Evolutionary conservation across 2,113 vertebrate genomes (phyloP).

Genomic region (Atlantisia rogersi): DNA sequence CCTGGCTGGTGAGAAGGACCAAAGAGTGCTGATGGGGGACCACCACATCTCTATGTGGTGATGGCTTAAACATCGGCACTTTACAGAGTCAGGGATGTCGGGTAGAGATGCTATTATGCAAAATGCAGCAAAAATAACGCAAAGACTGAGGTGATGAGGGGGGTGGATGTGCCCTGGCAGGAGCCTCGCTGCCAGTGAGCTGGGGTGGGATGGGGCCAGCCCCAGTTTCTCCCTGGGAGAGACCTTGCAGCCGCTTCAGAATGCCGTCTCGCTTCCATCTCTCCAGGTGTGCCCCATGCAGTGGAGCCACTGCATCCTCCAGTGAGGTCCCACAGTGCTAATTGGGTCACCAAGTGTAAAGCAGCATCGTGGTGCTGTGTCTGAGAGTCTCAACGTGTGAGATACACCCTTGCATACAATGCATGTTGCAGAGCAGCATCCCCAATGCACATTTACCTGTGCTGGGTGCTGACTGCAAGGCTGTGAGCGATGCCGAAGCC

Average conservation of each 20-base stretch:
- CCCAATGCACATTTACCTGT: rapidly evolving
- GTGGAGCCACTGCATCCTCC: not conserved
- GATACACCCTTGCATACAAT: rapidly evolving
- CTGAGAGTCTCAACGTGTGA: not conserved
- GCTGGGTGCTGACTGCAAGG: rapidly evolving
- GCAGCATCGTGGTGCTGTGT: rapidly evolving
- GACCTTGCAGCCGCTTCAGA: not conserved
- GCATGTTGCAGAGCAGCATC: not conserved
- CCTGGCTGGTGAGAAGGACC: not conserved
- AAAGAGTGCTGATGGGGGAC: not conserved
- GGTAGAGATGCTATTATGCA: not conserved
- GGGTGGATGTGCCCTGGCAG: not conserved
- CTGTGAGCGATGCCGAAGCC: rapidly evolving
- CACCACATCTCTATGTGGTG: rapidly evolving
- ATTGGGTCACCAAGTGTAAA: not conserved
- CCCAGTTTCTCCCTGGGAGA: not conserved
- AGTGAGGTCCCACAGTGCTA: not conserved
- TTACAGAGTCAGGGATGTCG: rapidly evolving
- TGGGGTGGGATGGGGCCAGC: not conserved
- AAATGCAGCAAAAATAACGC: not conserved
- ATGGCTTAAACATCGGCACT: not conserved
- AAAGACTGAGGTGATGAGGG: not conserved
- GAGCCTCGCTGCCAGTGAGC: not conserved
- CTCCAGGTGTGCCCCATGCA: rapidly evolving
- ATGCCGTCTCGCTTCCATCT: not conserved